Evolutionary conservation across 2,797 vertebrate genomes (phyloP).

Genomic region (Neostethus bicornis): DNA sequence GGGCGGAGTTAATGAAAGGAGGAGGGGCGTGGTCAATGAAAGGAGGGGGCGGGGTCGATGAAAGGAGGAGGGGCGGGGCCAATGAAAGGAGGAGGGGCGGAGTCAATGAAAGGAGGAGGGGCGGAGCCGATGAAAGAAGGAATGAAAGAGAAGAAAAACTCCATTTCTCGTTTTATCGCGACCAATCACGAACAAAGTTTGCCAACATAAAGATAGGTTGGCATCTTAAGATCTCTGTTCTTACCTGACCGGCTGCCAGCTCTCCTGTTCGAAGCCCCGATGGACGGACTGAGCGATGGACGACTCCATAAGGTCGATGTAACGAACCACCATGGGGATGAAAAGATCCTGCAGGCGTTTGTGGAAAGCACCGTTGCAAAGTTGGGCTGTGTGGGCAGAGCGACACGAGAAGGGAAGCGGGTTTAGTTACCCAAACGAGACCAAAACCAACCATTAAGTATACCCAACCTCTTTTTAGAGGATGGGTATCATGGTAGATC

Average conservation of each 20-base stretch:
- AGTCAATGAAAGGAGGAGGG: too few relatives aligned
- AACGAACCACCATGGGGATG: constrained; percentile 93
- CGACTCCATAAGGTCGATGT: constrained; percentile 98
- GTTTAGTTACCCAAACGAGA: too few relatives aligned
- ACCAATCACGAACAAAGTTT: too few relatives aligned
- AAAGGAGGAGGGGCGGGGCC: neutral
- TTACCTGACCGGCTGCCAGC: constrained; percentile 98
- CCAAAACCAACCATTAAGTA: too few relatives aligned
- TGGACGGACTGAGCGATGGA: constrained; percentile 98
- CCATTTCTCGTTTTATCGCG: too few relatives aligned
- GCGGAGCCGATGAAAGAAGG: constrained; percentile 14
- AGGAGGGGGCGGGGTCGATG: constrained; percentile 4
- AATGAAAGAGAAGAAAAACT: neutral
- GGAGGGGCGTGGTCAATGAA: too few relatives aligned
- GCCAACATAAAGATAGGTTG: too few relatives aligned
- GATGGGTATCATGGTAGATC: too few relatives aligned
- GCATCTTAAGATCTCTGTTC: constrained; percentile 49
- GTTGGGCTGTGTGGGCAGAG: constrained; percentile 81
- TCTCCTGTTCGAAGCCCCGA: constrained; percentile 94
- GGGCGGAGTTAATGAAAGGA: constrained; percentile 12
- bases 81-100: constrained; percentile 22
- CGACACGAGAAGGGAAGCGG: too few relatives aligned
- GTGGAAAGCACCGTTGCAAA: constrained; percentile 96
- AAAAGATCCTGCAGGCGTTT: constrained; percentile 95
- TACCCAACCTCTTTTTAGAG: too few relatives aligned